phyloP scores from a whole-genome alignment of 1,140 invertebrate genomes.

The Anastrepha obliqua region DNA sequence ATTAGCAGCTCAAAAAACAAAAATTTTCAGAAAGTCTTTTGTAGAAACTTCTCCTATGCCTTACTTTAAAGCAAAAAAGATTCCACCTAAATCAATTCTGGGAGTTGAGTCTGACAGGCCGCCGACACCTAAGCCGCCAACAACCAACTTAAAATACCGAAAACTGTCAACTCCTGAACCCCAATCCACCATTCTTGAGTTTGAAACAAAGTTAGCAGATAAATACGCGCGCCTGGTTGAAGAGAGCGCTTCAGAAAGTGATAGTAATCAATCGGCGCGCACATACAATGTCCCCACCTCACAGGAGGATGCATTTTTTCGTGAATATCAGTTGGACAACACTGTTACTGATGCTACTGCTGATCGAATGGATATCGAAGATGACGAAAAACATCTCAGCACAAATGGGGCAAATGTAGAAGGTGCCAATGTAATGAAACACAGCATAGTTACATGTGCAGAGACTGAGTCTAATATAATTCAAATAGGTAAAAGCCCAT shows the following conservation, averaged over 20 bases:
- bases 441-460: background rate
- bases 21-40: too few relatives aligned
- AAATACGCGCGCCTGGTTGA: too few relatives aligned
- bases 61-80: background rate
- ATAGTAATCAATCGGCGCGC: constrained; percentile 6
- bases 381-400: background rate
- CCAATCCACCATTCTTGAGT: background rate
- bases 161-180: background rate
- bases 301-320: constrained; percentile 14
- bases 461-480: background rate
- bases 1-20: too few relatives aligned
- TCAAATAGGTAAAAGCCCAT: too few relatives aligned
- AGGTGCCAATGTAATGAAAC: background rate
- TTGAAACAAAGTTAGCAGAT: background rate
- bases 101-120: background rate
- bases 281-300: background rate
- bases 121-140: background rate
- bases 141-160: background rate
- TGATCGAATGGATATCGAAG: constrained; percentile 1
- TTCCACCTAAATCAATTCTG: background rate
- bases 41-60: background rate
- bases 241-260: background rate
- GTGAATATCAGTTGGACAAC: constrained; percentile 17
- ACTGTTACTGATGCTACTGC: constrained; percentile 7
- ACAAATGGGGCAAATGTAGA: background rate